Evolutionary conservation across 2,888 invertebrate species (phyloP), one percentile per base, ranked within the genome.

Genomic region (Drosophila longiperda): DNA sequence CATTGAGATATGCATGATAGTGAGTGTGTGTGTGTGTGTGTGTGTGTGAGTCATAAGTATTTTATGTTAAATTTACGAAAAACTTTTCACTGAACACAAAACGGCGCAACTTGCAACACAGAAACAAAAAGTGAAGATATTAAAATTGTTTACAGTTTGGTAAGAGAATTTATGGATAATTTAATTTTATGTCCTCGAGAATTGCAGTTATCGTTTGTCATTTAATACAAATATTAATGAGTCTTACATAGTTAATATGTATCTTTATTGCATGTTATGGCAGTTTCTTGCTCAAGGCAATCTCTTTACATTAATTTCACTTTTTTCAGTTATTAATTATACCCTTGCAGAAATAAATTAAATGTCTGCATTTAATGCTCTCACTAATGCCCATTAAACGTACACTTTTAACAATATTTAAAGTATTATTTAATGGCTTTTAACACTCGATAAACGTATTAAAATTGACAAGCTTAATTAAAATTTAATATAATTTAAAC

Each of bases 1-100:
- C 66, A 80, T 80, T 73, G 17, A 79, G 89, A 85, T 85, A 89
- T 89, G 85, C 89, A 72, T 80, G 83, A 75, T 73, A 53, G 23
- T 62, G 54, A 58, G 34, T 23, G 36, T 59, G 59, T 53, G 49
- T 50, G 7, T 26, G 49, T 12, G 48, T 45, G 32, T 61, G 53
- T 29, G 48, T 40, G 59, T 38, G 52, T 63, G 67, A 52, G 57
- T 49, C 50, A 67, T 59, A 55, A 55, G 59, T 64, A 72, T 64
- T 73, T 64, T 81, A 70, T 72, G 66, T 50, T 59, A 65, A 76
- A 69, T 78, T 73, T 74, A 78, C 78, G 68, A 69, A 80, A 80
- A 82, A 78, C 65, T 79, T 78, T 72, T 66, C 64, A 67, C 57
- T 73, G 70, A 88, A 83, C 83, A 87, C 86, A 82, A 66, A 66